These are phyloP conservation scores for Pituophis catenifer DNA, from an alignment of 2,113 vertebrate genomes.

Conservation along the genomic window DNA sequence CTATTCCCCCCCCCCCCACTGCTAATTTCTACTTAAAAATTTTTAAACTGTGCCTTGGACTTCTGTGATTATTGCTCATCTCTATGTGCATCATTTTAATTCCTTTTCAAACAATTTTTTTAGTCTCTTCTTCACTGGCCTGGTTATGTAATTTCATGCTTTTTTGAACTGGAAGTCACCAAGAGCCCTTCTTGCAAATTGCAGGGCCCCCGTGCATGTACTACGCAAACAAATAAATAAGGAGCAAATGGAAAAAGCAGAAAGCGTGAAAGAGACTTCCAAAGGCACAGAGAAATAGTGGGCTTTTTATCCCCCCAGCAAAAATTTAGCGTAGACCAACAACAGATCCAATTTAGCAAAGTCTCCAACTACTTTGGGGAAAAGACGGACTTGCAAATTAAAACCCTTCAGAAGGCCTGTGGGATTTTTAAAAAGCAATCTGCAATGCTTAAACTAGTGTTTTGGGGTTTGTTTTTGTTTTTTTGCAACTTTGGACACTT, in stretches of 20 bases:
- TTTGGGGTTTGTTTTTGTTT: background rate
- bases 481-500: background rate
- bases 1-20: background rate
- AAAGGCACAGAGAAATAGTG: background rate
- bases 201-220: background rate
- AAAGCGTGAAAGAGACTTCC: background rate
- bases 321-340: background rate
- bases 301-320: background rate
- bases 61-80: background rate
- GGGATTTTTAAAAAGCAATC: background rate
- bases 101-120: background rate
- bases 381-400: background rate
- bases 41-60: background rate
- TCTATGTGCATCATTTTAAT: background rate
- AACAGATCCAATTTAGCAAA: background rate
- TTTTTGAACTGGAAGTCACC: background rate
- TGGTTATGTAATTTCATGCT: background rate
- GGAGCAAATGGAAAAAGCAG: background rate
- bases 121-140: background rate
- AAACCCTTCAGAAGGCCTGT: background rate
- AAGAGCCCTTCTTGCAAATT: background rate
- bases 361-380: background rate
- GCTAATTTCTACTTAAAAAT: background rate
- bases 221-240: background rate
- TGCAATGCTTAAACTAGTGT: background rate